Evolutionary conservation across 2,113 vertebrate species (phyloP).

Genomic region (Oreochromis spilurus): DNA sequence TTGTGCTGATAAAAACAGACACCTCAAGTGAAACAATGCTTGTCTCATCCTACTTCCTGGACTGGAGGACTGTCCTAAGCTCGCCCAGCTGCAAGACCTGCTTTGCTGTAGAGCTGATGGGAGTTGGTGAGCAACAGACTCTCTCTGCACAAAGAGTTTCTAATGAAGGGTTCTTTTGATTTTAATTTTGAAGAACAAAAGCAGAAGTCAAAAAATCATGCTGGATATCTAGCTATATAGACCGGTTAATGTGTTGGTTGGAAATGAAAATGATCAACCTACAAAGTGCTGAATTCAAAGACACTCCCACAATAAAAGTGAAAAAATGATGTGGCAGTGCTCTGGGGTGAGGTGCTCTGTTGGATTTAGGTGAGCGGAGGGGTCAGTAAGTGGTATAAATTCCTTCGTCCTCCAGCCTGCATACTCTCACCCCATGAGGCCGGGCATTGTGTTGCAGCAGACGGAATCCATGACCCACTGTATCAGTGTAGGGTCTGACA

Average conservation of each 20-base stretch:
- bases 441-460: neutral
- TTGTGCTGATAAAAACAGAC: conserved; percentile 92
- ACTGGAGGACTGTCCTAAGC: conserved; percentile 88
- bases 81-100: conserved; percentile 78
- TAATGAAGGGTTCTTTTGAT: neutral
- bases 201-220: neutral
- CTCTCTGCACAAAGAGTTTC: neutral
- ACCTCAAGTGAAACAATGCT: conserved; percentile 84
- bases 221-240: neutral
- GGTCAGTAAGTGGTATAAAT: neutral
- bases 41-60: conserved; percentile 90
- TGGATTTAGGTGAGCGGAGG: neutral
- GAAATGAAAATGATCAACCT: neutral
- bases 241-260: neutral
- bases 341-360: neutral
- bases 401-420: neutral
- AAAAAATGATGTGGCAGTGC: neutral
- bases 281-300: neutral
- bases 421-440: neutral
- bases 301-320: neutral
- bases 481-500: neutral
- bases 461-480: neutral
- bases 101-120: conserved; percentile 87
- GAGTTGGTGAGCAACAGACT: conserved; percentile 82
- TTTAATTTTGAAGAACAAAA: neutral